Base-by-base conservation (phyloP, 2,888 invertebrate species). In the Diarsia brunnea region DNA sequence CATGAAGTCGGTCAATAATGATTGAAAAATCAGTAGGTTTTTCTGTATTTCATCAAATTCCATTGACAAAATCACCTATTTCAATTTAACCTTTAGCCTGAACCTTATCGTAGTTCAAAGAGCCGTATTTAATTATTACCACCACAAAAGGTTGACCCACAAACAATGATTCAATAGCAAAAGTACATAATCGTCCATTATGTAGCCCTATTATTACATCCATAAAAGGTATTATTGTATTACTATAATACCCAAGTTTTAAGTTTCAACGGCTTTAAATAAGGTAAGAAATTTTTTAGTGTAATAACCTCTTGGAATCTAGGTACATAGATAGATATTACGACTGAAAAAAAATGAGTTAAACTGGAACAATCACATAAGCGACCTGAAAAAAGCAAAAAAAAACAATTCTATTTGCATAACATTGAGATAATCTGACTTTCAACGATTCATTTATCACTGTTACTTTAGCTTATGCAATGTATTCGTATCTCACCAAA, bases 221-320 rank as follows among this genome's bases (percentile, higher is more conserved):
- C 65, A 79, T 70, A 81, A 84, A 84, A 69, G 75, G 65, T 31
- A 72, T 65, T 77, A 79, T 87, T 82, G 84, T 83, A 75, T 75
- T 71, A 78, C 64, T 65, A 84, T 75, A 70, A 70, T 55, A 81
- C 19, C 24, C 0, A 77, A 78, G 72, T 81, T 82, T 79, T 63
- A 43, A 67, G 60, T 85, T 86, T 81, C 64, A 85, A 69, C 53
- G 74, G 72, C 64, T 81, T 78, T 66, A 38, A 43, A n/a, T 60
- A 31, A 21, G 45, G 19, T 67, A 55, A 72, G 47, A 60, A 53
- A 19, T 70, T 51, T 38, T 73, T 27, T 69, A 27, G 1, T 63
- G n/a, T 49, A 61, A 31, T 21, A 43, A 65, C 53, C 14, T 60
- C 55, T 58, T 74, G 14, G 5, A 63, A 43, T 21, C 11, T 21